These are phyloP conservation scores for Syngnathus typhle DNA, from an alignment of 2,113 vertebrate species.

Conservation along the genomic window DNA sequence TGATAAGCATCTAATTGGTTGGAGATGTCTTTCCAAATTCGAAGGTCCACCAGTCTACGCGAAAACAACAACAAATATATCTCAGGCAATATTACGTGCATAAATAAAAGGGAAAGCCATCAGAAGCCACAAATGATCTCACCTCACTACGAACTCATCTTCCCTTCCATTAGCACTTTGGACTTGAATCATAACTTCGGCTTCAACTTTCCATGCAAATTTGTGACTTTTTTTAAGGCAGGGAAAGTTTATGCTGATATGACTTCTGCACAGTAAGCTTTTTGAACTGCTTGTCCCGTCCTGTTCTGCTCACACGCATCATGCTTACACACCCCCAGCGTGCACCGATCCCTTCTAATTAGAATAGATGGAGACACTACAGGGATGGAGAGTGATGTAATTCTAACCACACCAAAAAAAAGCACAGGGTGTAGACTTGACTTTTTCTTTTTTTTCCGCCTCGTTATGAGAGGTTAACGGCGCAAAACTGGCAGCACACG, in stretches of 20 bases:
- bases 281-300: constrained; percentile 64
- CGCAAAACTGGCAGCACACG: constrained; percentile 25
- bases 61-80: constrained; percentile 5
- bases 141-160: constrained; percentile 34
- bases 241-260: constrained; percentile 37
- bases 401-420: constrained; percentile 35
- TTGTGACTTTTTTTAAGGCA: constrained; percentile 24
- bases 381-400: constrained; percentile 3
- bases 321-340: constrained; percentile 24
- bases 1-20: constrained; percentile 61
- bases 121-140: constrained; percentile 19
- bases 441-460: background rate
- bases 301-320: constrained; percentile 54
- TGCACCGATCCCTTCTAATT: constrained; percentile 50
- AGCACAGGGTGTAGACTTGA: constrained; percentile 1
- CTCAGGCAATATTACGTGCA: constrained; percentile 10
- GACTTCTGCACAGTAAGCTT: constrained; percentile 15
- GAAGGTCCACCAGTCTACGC: constrained; percentile 36
- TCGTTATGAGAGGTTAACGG: constrained; percentile 18
- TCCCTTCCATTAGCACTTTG: constrained; percentile 53
- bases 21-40: constrained; percentile 11
- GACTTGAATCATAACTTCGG: constrained; percentile 27
- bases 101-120: background rate
- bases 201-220: constrained; percentile 48
- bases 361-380: constrained; percentile 33